Evolutionary conservation across 1,140 invertebrate species (phyloP).

Genomic region (Aethina tumida): DNA sequence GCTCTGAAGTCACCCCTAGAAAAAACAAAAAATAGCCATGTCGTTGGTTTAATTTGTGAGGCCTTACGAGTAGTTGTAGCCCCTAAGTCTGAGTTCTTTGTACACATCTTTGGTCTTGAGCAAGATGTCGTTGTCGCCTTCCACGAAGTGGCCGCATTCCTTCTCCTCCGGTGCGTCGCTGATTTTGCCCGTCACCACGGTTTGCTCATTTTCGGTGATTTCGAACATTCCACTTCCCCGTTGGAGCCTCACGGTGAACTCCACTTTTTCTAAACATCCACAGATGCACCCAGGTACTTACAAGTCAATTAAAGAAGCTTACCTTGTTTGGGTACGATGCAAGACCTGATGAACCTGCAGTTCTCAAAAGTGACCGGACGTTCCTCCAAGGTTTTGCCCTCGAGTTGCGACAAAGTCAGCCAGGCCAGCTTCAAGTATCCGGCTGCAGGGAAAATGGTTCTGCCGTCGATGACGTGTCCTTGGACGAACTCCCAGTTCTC

Average conservation of each 20-base stretch:
- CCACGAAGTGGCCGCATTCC: not conserved
- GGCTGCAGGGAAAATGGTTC: slow-evolving; percentile 1
- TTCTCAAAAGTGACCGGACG: slow-evolving; percentile 58
- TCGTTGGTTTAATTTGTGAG: too few species aligned
- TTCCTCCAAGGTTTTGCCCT: slow-evolving; percentile 44
- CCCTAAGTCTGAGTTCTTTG: slow-evolving; percentile 10
- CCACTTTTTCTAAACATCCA: too few species aligned
- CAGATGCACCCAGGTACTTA: too few species aligned
- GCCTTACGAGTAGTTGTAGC: slow-evolving; percentile 14
- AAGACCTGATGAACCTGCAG: slow-evolving; percentile 55
- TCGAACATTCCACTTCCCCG: slow-evolving; percentile 29
- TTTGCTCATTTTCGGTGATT: slow-evolving; percentile 2
- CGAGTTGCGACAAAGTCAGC: slow-evolving; percentile 56
- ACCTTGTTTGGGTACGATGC: slow-evolving; percentile 49
- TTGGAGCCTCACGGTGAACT: slow-evolving; percentile 54
- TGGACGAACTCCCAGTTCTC: slow-evolving; percentile 47
- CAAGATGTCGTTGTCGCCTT: not conserved
- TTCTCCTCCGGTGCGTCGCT: slow-evolving; percentile 1
- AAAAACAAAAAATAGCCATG: slow-evolving; percentile 4
- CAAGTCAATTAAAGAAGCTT: too few species aligned
- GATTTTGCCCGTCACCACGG: slow-evolving; percentile 5
- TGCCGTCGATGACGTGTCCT: slow-evolving; percentile 60
- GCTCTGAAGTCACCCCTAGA: slow-evolving; percentile 1
- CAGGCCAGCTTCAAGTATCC: slow-evolving; percentile 49
- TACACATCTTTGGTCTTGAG: slow-evolving; percentile 7